Percentiles rank a stretch among this genome's conserved stretches.
Conservation (phyloP, 2,113 vertebrate genomes). For the Cephalopholis sonnerati region DNA sequence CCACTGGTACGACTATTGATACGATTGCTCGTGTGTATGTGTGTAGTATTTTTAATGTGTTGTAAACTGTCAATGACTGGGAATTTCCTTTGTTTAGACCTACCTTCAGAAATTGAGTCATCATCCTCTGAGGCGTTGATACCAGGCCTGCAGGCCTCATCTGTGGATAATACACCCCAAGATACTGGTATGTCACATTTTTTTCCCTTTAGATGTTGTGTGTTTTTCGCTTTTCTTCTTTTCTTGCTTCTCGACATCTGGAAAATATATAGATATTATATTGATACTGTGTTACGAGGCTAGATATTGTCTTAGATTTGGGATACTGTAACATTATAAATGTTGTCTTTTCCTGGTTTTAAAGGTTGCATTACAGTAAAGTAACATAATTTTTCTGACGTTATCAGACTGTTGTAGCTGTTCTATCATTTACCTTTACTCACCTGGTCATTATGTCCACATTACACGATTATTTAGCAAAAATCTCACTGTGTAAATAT, state of each 20-base stretch:
- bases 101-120: constrained; percentile 83
- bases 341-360: too few relatives aligned
- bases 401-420: too few relatives aligned
- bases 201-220: background rate
- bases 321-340: too few relatives aligned
- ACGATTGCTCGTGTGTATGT: background rate
- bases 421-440: too few relatives aligned
- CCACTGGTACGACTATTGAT: constrained; percentile 83
- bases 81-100: constrained; percentile 76
- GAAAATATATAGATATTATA: too few relatives aligned
- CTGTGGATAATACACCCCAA: constrained; percentile 72
- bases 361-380: too few relatives aligned
- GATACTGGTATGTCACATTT: constrained; percentile 83
- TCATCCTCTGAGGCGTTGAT: constrained; percentile 90
- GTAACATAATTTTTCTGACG: too few relatives aligned
- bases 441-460: too few relatives aligned
- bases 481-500: too few relatives aligned
- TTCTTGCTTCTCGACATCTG: background rate
- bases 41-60: background rate
- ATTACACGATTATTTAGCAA: too few relatives aligned
- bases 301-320: too few relatives aligned
- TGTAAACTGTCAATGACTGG: background rate
- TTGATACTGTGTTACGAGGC: too few relatives aligned
- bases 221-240: constrained; percentile 8
- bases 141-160: constrained; percentile 86